Base-by-base conservation (phyloP, 1,140 invertebrate species). In the Diorhabda carinulata region DNA sequence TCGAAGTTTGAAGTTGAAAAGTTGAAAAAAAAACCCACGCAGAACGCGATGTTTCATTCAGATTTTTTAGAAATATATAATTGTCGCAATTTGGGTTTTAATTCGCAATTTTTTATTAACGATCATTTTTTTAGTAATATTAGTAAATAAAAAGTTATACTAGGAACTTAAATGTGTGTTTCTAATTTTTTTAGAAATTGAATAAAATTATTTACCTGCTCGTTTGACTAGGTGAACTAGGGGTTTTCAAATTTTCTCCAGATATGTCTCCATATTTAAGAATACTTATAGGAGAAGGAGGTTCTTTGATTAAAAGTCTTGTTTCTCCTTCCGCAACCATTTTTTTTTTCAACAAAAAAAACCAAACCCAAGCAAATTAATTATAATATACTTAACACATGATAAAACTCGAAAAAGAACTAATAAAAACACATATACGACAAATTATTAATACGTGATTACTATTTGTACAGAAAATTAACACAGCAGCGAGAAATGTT, bases 391-490 rank as follows among this genome's bases (percentile, higher is more conserved):
- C 44, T 62, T 62, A 62, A 43, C 61, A 62, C 61, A 62, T 62
- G 6, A 62, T 62, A 43, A 44, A 9, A 52, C 25, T 52, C 25
- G 41, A 61, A 41, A 9, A 9, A 8, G 10, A n/a, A 62, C 43
- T 62, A 44, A 43, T 62, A 43, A n/a, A 62, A 43, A 8, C 43
- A 43, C 6, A 43, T n/a, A 7, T 41, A n/a, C 45, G 40, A 45
- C 61, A 65, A 57, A 65, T 56, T 56, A 65, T 65, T 65, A 57
- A 65, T 65, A 52, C 47, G n/a, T 52, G 8, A 65, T 65, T 25
- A 42, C 25, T 65, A 41, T 65, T 65, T 65, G 47, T 8, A 5
- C 3, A 8, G 40, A 5, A 43, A 65, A 65, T 65, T 65, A 65
- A 52, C 64, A n/a, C 8, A n/a, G 43, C 45, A 65, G 7, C 52